These are phyloP conservation scores for Heliconius hortense DNA, from an alignment of 2,888 invertebrate genomes.

Conservation along the genomic window DNA sequence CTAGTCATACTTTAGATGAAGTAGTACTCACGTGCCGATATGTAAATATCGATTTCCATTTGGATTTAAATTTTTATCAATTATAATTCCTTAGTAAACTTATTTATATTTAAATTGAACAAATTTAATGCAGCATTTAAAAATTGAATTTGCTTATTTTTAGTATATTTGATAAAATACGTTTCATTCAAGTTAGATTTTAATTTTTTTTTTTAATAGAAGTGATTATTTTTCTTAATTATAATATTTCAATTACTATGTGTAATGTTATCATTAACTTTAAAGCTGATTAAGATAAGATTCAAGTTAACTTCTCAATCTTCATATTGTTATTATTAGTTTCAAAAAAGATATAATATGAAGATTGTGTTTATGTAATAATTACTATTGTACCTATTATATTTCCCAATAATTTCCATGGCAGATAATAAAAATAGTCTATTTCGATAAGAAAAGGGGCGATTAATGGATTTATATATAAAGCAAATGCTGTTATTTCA, in stretches of 20 bases:
- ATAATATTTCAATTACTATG: too few relatives aligned
- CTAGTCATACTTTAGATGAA: constrained; percentile 27
- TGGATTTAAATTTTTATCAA: neutral
- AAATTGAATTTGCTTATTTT: neutral
- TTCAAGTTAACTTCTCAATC: neutral
- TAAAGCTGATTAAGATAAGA: too few relatives aligned
- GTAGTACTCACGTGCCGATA: constrained; percentile 17
- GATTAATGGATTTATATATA: too few relatives aligned
- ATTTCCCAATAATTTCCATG: too few relatives aligned
- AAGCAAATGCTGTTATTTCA: too few relatives aligned
- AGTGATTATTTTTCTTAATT: neutral
- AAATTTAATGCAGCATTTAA: neutral
- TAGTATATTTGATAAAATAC: neutral
- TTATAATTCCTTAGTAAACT: constrained; percentile 1
- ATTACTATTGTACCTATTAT: too few relatives aligned
- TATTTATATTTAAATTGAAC: neutral
- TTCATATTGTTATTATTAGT: too few relatives aligned
- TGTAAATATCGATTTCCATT: neutral
- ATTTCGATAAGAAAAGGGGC: too few relatives aligned
- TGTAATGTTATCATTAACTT: too few relatives aligned
- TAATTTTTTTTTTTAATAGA: neutral
- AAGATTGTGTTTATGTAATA: too few relatives aligned
- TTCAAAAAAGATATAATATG: too few relatives aligned
- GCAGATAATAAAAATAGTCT: too few relatives aligned
- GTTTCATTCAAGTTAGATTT: neutral